Evolutionary conservation across 1,140 invertebrate species (phyloP), one percentile per base, ranked within the genome.

Genomic region (Centruroides vittatus): DNA sequence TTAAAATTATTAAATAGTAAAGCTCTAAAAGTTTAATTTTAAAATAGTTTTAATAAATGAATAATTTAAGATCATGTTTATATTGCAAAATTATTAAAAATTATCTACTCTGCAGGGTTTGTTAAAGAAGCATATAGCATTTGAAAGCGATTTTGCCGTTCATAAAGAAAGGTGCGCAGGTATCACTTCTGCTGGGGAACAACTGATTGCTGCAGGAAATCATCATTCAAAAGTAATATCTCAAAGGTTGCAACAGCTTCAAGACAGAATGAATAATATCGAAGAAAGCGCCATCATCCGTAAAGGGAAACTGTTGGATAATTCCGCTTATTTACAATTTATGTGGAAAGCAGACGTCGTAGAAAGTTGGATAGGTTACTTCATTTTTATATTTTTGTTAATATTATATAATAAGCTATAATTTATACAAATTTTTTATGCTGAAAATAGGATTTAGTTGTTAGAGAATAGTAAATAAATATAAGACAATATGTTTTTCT

Each of bases 271-370:
- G 65, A 86, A 92, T 61, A 84, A 90, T 70, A 79, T 98, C 61
- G 88, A 86, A 4, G 78, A 82, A 3, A 76, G 95, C 65, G 93
- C 93, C 7, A 81, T 81, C 0, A 80, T 84, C 34, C 83, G 95
- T 65, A 94, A 94, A 76, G 82, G 83, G 0, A 84, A 86, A 36
- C 78, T 98, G 35, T 81, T 91, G 60, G 94, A 98, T 73, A 98
- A 98, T 76, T 94, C 91, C 0, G 94, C 93, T 35, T 98, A 98
- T 76, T 78, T 98, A 65, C 94, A 98, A 74, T 97, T 98, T 73
- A 93, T 98, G 85, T 99, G 96, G 96, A 99, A 98, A 76, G 94
- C 94, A 4, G 95, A 99, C 76, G 95, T 99, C 48, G 95, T 98
- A 1, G 95, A 99, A 75, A 94, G 90, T 54, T 99, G 95, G 96